Evolutionary conservation across 2,888 invertebrate species (phyloP), one percentile per base, ranked within the genome.

Genomic region (Leucophenga maculata): DNA sequence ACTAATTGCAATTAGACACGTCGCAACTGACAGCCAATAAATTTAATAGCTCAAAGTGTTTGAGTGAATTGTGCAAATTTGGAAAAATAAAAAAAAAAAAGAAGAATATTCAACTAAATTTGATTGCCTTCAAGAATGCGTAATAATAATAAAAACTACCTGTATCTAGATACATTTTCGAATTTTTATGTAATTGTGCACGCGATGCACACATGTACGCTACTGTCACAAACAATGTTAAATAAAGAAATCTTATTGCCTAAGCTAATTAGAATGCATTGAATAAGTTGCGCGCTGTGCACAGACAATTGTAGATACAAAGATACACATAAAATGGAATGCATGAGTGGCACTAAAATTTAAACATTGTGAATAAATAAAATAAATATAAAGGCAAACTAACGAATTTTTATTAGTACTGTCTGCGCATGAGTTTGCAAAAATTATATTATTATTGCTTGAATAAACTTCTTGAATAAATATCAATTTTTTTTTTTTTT

Each of bases 361-460:
- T 26, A 26, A 26, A 26, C 26, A 26, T 26, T 26, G 26, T 31
- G n/a, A 32, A 32, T 9, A 32, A 31, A n/a, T 31, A 32, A 13
- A 59, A 59, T n/a, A 16, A 32, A 26, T 6, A 55, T 1, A 55
- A 55, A 55, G 6, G 8, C 6, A 55, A 18, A 20, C 31, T 18
- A 57, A 57, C 13, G 70, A 72, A 78, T 76, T 82, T 69, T 68
- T 66, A 72, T 73, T 75, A 69, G 73, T 68, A 77, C 50, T 72
- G 74, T 72, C 67, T 71, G 71, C 20, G 57, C 82, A 73, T 80
- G 79, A 80, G 73, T 80, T 69, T 77, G 74, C 82, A 77, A 68
- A 74, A 74, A 55, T 59, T 72, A 44, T 62, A 68, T 6, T 13
- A 65, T 26, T n/a, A 65, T 3, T 8, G 18, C 50, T 20, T 11